Base-by-base conservation (phyloP, 1,140 invertebrate genomes). In the Dryas iulia region DNA sequence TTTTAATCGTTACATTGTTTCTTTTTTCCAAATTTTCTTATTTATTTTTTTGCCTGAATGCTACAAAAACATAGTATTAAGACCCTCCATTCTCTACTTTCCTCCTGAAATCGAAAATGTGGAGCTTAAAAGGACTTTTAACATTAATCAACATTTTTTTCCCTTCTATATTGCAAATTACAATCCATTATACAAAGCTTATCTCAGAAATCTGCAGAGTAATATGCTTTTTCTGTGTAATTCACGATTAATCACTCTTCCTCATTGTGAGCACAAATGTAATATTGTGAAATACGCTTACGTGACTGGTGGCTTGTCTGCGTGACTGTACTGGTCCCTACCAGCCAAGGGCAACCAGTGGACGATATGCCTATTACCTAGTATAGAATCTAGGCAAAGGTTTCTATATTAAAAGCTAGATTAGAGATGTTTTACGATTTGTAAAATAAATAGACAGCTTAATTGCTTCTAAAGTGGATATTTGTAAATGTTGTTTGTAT, bases 301-400 rank as follows among this genome's bases (percentile, higher is more conserved):
- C 63, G 59, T 66, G 69, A 70, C 62, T 70, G 7, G 11, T 21
- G 28, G 23, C 56, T 71, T 71, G 69, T 26, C 63, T 61, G 24
- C 31, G 54, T 71, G 69, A 71, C 61, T 65, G 82, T 76, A 72
- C 70, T 25, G 66, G 57, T 21, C 24, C 35, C 24, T 23, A 33
- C 65, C 25, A 70, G 58, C 73, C 82, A 84, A 84, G 82, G 82
- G 78, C 78, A 74, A 75, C 81, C 62, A 24, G 77, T 80, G 66
- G 68, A 67, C 70, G 61, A 63, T 47, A 64, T 67, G 69, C 62
- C 59, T 28, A 71, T 69, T 58, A 53, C 59, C 65, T 66, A 66
- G 35, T 47, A 23, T 25, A 66, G 61, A 54, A 67, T 60, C 70
- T 77, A 77, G 70, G 54, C 59, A 78, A 66, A 66, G 63, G 63